Conservation (phyloP, 2,113 vertebrate species). For the Nyctereutes procyonoides region DNA sequence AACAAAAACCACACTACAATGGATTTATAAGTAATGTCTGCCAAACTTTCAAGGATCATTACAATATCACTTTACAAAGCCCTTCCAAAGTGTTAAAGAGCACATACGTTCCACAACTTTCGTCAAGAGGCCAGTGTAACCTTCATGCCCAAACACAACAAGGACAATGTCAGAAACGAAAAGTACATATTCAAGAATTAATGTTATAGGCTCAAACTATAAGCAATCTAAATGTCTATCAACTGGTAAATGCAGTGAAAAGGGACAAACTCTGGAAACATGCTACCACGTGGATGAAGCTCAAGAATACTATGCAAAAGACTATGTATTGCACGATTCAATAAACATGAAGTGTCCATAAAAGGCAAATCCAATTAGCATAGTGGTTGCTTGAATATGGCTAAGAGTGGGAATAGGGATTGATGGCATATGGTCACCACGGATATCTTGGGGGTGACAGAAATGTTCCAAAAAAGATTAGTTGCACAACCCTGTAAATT, state of each 20-base stretch:
- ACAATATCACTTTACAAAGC: not conserved
- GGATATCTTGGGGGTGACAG: not conserved
- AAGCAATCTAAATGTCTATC: not conserved
- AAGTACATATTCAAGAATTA: not conserved
- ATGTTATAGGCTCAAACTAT: not conserved
- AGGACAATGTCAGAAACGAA: not conserved
- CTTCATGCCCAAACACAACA: not conserved
- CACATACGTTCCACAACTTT: not conserved
- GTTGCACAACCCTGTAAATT: not conserved
- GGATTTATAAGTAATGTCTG: not conserved
- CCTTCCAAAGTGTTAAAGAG: not conserved
- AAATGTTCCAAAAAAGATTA: not conserved
- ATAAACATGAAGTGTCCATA: not conserved
- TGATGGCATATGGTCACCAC: not conserved
- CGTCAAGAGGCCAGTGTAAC: not conserved
- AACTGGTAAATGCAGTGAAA: not conserved
- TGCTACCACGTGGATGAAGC: not conserved
- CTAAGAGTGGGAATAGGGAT: not conserved
- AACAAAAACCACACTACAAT: not conserved
- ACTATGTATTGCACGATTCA: not conserved
- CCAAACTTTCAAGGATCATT: not conserved
- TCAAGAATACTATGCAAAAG: not conserved
- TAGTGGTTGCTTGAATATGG: not conserved
- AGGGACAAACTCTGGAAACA: not conserved
- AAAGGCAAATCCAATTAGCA: not conserved